Base-by-base conservation (phyloP, 1,140 invertebrate species). In the Physella acuta region DNA sequence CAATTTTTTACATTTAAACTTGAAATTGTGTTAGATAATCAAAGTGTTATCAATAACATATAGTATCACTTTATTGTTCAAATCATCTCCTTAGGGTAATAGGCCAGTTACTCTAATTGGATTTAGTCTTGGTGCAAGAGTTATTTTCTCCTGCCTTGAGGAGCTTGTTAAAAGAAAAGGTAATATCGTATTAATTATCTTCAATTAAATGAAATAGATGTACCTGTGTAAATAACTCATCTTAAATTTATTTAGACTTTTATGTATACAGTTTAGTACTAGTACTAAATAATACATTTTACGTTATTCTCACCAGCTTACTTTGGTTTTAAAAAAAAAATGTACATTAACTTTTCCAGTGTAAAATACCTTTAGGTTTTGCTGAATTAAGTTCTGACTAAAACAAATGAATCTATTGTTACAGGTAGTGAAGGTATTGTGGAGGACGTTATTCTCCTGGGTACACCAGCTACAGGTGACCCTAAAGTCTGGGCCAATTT, bases 31-130 rank as follows among this genome's bases (percentile, higher is more conserved):
- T n/a, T n/a, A n/a, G n/a, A n/a, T n/a, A n/a, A n/a, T n/a, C n/a
- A n/a, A n/a, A n/a, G n/a, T n/a, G n/a, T n/a, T n/a, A n/a, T n/a
- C n/a, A n/a, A n/a, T n/a, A n/a, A n/a, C n/a, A n/a, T n/a, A n/a
- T n/a, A n/a, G n/a, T n/a, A n/a, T n/a, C n/a, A n/a, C n/a, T n/a
- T 30, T 49, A 49, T 28, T 64, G 24, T 49, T 28, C 51, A 5
- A n/a, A 26, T 49, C 61, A 56, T 20, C 39, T 53, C 71, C 64
- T 17, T 30, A 79, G 79, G 90, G 91, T n/a, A 87, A 89, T 75
- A 81, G 91, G 37, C 91, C 91, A 17, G 90, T 92, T n/a, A 91
- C 90, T 2, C 82, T 92, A 53, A 88, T 92, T 73, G 91, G 91
- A 2, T 91, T 89, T 75, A 90, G 89, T 78, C 81, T 92, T 2